Percentiles rank a stretch among this genome's conserved stretches.
These are phyloP conservation scores for Drosophila falleni DNA, from an alignment of 2,888 invertebrate species.

Conservation along the genomic window DNA sequence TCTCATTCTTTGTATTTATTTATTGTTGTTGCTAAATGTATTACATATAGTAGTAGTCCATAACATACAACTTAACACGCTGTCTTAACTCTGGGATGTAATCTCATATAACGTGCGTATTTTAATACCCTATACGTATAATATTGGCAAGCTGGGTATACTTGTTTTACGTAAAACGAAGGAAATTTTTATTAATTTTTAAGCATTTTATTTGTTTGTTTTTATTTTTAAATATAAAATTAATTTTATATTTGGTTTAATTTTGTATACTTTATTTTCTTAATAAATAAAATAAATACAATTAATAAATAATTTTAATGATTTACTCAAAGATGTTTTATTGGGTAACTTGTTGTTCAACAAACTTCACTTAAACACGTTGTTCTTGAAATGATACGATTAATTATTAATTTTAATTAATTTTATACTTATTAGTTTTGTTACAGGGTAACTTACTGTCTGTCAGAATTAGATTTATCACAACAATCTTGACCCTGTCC, in stretches of 20 bases:
- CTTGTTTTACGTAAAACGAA: neutral
- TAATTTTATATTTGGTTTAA: too few species aligned
- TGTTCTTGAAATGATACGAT: too few species aligned
- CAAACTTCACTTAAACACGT: too few species aligned
- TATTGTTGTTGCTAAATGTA: conserved; percentile 49
- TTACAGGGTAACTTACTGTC: conserved; percentile 8
- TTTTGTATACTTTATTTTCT: too few species aligned
- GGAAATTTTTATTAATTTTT: too few species aligned
- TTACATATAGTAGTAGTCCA: conserved; percentile 44
- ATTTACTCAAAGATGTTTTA: too few species aligned
- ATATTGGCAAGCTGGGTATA: neutral
- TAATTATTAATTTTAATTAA: neutral
- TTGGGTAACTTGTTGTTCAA: too few species aligned
- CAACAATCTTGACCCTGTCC: neutral
- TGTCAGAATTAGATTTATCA: neutral
- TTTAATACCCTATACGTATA: conserved; percentile 17
- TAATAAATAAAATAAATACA: too few species aligned
- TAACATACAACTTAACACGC: conserved; percentile 60
- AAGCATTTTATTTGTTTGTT: too few species aligned
- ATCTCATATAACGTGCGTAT: conserved; percentile 26
- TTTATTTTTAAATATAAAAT: too few species aligned
- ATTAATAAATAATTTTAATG: too few species aligned
- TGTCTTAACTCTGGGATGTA: conserved; percentile 49
- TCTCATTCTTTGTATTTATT: conserved; percentile 28
- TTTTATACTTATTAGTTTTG: neutral